Conservation (phyloP, 2,797 vertebrate species). For the Phalloptychus januarius region DNA sequence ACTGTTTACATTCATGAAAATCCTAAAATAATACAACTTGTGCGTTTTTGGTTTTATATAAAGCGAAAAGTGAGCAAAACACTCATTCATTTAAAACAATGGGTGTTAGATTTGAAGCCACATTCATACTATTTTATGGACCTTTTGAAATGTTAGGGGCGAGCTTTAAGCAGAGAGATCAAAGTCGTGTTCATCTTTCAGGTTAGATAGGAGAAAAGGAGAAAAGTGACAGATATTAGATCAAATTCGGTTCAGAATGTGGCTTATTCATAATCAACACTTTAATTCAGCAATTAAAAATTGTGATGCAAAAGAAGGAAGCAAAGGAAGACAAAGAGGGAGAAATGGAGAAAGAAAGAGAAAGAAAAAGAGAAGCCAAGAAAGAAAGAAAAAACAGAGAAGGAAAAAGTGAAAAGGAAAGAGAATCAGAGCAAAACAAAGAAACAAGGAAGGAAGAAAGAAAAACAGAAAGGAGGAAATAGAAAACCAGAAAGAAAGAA, state of each 20-base stretch:
- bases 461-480: background rate
- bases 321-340: too few species aligned
- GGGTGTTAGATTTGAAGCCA: background rate
- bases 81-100: too few species aligned
- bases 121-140: background rate
- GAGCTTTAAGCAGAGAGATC: background rate
- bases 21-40: too few species aligned
- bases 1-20: too few species aligned
- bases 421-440: background rate
- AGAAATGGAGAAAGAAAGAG: background rate
- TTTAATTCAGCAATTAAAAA: background rate
- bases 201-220: background rate
- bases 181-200: background rate
- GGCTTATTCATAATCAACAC: too few species aligned
- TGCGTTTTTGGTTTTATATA: too few species aligned
- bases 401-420: background rate
- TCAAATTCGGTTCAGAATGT: background rate
- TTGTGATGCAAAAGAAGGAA: background rate
- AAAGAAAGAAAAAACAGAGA: background rate
- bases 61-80: too few species aligned
- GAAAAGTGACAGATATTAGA: background rate
- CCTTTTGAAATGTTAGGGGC: background rate
- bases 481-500: background rate
- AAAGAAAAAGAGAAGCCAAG: background rate
- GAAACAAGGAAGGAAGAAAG: background rate